Evolutionary conservation across 2,797 vertebrate genomes (phyloP).

Genomic region (Sphaeramia orbicularis): DNA sequence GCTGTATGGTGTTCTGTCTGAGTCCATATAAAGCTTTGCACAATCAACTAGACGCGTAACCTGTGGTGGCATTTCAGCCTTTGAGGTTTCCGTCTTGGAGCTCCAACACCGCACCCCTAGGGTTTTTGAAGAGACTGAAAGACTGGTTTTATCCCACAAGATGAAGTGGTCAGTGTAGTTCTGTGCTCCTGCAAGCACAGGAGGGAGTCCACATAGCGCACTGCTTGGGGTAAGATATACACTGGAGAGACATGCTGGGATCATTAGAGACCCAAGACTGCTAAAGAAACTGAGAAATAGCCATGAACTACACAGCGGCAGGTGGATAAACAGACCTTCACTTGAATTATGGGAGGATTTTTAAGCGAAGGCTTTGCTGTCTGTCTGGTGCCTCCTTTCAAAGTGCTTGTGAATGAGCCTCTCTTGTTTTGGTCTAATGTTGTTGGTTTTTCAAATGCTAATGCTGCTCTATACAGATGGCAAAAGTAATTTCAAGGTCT

Average conservation of each 20-base stretch:
- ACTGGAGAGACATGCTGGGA: constrained; percentile 68
- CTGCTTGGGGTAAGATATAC: constrained; percentile 68
- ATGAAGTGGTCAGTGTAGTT: constrained; percentile 78
- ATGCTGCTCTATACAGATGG: constrained; percentile 74
- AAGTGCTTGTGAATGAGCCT: constrained; percentile 61
- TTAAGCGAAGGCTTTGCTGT: constrained; percentile 45
- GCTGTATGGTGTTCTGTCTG: not conserved
- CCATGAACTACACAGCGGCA: constrained; percentile 68
- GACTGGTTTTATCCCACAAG: constrained; percentile 72
- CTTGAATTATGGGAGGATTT: constrained; percentile 65
- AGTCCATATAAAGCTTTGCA: constrained; percentile 18
- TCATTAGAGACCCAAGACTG: constrained; percentile 68
- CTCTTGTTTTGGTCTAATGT: constrained; percentile 66
- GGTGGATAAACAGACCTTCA: constrained; percentile 72
- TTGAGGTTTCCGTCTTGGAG: constrained; percentile 59
- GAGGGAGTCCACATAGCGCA: constrained; percentile 59
- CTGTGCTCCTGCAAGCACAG: constrained; percentile 59
- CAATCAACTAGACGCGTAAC: constrained; percentile 43
- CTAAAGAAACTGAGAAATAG: constrained; percentile 67
- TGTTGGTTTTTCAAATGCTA: constrained; percentile 78
- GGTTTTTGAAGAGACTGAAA: constrained; percentile 62
- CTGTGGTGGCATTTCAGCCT: constrained; percentile 37
- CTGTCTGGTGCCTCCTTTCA: constrained; percentile 61
- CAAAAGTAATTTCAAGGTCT: constrained; percentile 79
- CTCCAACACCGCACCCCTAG: constrained; percentile 43